Conservation (phyloP, 2,113 vertebrate genomes). For the Callaeas wilsoni region DNA sequence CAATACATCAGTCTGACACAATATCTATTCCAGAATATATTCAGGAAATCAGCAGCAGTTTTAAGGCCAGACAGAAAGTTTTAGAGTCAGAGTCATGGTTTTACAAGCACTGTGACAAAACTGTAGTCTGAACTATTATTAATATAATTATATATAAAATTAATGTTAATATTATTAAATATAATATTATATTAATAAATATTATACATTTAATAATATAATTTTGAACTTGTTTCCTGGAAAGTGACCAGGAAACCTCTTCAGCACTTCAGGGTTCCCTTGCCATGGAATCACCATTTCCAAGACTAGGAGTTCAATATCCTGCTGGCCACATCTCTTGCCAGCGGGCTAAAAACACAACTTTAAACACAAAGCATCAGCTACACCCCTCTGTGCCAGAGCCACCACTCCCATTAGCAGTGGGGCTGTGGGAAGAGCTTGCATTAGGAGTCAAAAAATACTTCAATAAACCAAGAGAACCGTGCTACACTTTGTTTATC, state of each 20-base stretch:
- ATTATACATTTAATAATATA: too few species aligned
- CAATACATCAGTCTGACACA: not conserved
- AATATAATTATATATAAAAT: too few species aligned
- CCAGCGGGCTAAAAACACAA: not conserved
- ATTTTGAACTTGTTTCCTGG: not conserved
- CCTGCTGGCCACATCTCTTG: not conserved
- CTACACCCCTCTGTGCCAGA: not conserved
- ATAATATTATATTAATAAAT: too few species aligned
- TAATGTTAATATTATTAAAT: too few species aligned
- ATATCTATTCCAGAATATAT: not conserved
- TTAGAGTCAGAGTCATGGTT: not conserved
- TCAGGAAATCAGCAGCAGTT: not conserved
- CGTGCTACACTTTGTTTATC: not conserved
- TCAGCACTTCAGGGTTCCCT: not conserved
- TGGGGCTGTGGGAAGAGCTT: not conserved
- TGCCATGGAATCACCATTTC: not conserved
- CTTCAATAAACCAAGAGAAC: not conserved
- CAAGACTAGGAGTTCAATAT: not conserved
- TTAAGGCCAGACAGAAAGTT: not conserved
- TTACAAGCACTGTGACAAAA: not conserved
- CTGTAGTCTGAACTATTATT: not conserved
- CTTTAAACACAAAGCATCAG: not conserved
- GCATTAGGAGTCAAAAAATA: not conserved
- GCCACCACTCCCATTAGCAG: not conserved
- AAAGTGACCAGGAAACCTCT: not conserved